Evolutionary conservation across 92 coral and sea anemone species (phyloP).

Genomic region (Micromussa lordhowensis): DNA sequence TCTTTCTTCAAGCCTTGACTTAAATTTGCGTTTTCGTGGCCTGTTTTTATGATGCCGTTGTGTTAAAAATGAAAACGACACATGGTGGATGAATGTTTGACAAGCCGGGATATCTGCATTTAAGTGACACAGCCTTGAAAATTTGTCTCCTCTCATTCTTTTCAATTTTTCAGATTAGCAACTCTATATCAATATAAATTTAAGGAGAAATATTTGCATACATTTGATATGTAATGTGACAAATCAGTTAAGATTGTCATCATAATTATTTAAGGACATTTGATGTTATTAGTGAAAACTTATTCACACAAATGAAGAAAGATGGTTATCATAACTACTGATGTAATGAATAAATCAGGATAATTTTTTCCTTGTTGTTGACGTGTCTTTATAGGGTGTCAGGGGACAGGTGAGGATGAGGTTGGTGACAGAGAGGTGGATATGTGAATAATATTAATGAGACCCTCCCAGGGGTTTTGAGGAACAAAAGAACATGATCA

Average conservation of each 20-base stretch:
- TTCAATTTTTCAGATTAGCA: neutral
- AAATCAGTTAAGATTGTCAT: neutral
- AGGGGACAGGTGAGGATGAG: too few species aligned
- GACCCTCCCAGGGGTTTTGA: too few species aligned
- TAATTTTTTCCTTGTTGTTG: too few species aligned
- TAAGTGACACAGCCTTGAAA: neutral
- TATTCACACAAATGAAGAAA: neutral
- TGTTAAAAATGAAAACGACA: conserved; percentile 48
- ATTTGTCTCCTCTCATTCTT: neutral
- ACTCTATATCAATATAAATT: neutral
- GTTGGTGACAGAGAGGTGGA: too few species aligned
- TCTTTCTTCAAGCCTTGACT: neutral
- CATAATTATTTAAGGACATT: neutral
- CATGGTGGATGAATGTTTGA: conserved; percentile 53
- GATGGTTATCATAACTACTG: too few species aligned
- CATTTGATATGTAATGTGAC: neutral
- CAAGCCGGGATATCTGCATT: conserved; percentile 8
- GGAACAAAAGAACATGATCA: too few species aligned
- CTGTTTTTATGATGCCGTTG: conserved; percentile 66
- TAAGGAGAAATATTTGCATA: neutral
- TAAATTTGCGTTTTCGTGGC: neutral
- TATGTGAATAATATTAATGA: too few species aligned
- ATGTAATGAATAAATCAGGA: neutral
- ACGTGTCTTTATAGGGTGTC: too few species aligned
- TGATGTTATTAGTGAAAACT: neutral